A percentile compares a stretch with the other conserved stretches of the same genome.
These are phyloP conservation scores for Nycticebus coucang DNA, from an alignment of 2,113 vertebrate species.

Conservation along the genomic window DNA sequence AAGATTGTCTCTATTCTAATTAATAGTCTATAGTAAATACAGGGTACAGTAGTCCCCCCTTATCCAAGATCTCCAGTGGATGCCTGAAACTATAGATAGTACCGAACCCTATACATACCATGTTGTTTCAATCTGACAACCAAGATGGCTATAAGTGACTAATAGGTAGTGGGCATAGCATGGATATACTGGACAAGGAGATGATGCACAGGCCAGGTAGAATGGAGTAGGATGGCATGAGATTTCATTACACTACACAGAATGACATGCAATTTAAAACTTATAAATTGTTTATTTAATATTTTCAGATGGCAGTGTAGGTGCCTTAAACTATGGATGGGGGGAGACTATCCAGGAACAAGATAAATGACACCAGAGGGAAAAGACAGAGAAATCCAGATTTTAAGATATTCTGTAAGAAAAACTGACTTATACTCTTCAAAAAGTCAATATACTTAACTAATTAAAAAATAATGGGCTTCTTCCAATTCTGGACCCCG, in stretches of 20 bases:
- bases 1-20: constrained; percentile 1
- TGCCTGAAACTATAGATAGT: neutral
- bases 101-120: neutral
- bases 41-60: neutral
- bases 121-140: neutral
- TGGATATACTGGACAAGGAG: neutral
- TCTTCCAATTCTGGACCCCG: constrained; percentile 21
- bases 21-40: constrained; percentile 27
- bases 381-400: constrained; percentile 17
- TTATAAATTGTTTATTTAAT: neutral
- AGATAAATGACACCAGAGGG: constrained; percentile 23
- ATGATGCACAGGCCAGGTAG: neutral
- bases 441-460: neutral
- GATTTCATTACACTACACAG: neutral
- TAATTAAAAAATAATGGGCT: neutral
- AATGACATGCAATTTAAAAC: neutral
- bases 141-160: neutral
- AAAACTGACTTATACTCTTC: neutral
- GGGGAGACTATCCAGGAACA: neutral
- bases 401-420: neutral
- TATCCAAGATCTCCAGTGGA: neutral
- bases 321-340: neutral
- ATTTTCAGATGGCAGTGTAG: neutral
- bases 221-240: neutral
- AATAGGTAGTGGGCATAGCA: neutral